A percentile compares a stretch with the other conserved stretches of the same genome.
These are phyloP conservation scores for Corapipo altera DNA, from an alignment of 2,113 vertebrate species.

Conservation along the genomic window DNA sequence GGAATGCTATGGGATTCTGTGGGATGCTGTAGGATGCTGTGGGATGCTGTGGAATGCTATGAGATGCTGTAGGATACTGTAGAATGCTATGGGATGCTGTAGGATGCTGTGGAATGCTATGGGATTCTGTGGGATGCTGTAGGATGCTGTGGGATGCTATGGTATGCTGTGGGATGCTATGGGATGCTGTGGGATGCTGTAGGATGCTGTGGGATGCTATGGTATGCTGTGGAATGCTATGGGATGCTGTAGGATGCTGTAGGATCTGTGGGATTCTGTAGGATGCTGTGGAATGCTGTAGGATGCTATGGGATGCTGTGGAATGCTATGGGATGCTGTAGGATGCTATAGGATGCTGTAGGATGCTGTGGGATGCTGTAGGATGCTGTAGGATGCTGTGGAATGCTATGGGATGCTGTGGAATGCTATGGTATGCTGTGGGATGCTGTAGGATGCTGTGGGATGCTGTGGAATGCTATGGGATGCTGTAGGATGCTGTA, in stretches of 20 bases:
- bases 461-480: neutral
- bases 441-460: neutral
- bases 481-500: neutral
- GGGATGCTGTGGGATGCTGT: neutral
- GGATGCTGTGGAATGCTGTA: neutral
- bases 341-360: too few relatives aligned
- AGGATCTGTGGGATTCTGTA: too few relatives aligned
- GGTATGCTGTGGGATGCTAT: neutral
- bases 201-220: too few relatives aligned
- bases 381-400: neutral
- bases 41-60: neutral
- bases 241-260: neutral
- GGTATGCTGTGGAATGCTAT: neutral
- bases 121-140: neutral
- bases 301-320: too few relatives aligned
- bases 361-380: too few relatives aligned
- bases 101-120: neutral
- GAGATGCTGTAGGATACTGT: neutral
- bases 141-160: neutral
- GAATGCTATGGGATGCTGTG: neutral
- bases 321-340: too few relatives aligned
- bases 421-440: neutral
- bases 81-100: neutral
- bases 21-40: neutral
- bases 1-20: neutral